Evolutionary conservation across 2,888 invertebrate genomes (phyloP), one percentile per base, ranked within the genome.

Genomic region (Rhogogaster chlorosoma): DNA sequence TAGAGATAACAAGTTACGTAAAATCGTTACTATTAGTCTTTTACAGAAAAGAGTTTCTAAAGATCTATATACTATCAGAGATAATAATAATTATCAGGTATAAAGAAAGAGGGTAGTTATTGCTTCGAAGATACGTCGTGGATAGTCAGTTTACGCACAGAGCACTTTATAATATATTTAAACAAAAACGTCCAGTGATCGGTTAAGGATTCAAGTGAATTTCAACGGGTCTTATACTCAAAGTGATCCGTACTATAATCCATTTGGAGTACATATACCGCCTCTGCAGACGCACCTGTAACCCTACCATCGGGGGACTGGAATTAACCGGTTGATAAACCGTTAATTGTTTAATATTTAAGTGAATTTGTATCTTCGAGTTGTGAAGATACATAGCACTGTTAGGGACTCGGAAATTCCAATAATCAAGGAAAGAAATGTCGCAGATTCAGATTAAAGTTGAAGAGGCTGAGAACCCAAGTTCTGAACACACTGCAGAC

Each of bases 361-460:
- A 83, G 83, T 83, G 83, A 83, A 83, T 83, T 83, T 83, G 83
- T 83, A 83, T 67, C 83, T 83, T 83, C 67, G 7, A 49, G 9
- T 45, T 49, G 22, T 10, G 42, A 29, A 83, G 67, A 45, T 83
- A 83, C 83, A 83, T 83, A 83, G 83, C 83, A 83, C 83, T 83
- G 22, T 7, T 73, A 57, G 29, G 42, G 38, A 36, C 53, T 29
- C 29, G 67, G 42, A 61, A 22, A 45, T 83, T 67, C 9, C 67
- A 83, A 53, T 45, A 36, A 83, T 49, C 29, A 49, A 70, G 70
- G 18, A 67, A 57, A 67, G 9, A 85, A 85, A 89, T 89, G 88
- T 87, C 89, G 84, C 88, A 87, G 57, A 88, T 89, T 85, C 90
- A 89, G 57, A 90, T 90, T 88, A 92, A 90, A 88, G 88, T 90